phyloP scores from a whole-genome alignment of 2,888 invertebrate genomes.

The Lasius platythorax region DNA sequence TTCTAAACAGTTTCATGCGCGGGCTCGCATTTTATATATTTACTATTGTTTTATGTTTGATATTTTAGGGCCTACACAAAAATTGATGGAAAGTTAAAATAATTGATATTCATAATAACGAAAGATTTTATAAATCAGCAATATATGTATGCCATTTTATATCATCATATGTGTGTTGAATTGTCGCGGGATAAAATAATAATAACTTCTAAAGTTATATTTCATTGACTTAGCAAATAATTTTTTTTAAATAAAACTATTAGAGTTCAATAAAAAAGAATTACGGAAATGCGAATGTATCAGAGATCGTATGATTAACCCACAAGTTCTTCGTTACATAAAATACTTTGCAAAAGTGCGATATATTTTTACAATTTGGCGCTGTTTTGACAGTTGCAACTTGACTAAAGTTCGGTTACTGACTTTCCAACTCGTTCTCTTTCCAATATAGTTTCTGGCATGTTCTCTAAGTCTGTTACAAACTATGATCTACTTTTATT shows the following conservation, averaged over 20 bases:
- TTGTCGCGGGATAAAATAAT: not conserved
- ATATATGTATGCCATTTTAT: not conserved
- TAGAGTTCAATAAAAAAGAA: not conserved
- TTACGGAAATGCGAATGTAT: not conserved
- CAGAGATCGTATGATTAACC: not conserved
- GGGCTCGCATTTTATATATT: not conserved
- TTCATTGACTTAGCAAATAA: not conserved
- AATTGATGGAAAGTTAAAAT: not conserved
- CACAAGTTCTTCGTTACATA: not conserved
- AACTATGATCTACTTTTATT: conserved; percentile 51
- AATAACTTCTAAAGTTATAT: not conserved
- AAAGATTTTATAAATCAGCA: not conserved
- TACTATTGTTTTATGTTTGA: not conserved
- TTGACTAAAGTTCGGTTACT: conserved; percentile 23
- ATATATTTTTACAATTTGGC: conserved; percentile 20
- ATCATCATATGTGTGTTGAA: not conserved
- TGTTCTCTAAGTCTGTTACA: conserved; percentile 43
- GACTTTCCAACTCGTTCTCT: not conserved
- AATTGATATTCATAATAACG: not conserved
- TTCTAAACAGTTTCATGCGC: not conserved
- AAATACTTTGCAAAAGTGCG: conserved; percentile 1
- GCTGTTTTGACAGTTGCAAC: conserved; percentile 37
- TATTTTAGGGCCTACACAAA: not conserved
- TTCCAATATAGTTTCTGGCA: conserved; percentile 33
- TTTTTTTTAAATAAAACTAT: not conserved